A percentile compares a stretch with the other conserved stretches of the same genome.
Conservation (phyloP, 2,113 vertebrate genomes). For the Rhea pennata region DNA sequence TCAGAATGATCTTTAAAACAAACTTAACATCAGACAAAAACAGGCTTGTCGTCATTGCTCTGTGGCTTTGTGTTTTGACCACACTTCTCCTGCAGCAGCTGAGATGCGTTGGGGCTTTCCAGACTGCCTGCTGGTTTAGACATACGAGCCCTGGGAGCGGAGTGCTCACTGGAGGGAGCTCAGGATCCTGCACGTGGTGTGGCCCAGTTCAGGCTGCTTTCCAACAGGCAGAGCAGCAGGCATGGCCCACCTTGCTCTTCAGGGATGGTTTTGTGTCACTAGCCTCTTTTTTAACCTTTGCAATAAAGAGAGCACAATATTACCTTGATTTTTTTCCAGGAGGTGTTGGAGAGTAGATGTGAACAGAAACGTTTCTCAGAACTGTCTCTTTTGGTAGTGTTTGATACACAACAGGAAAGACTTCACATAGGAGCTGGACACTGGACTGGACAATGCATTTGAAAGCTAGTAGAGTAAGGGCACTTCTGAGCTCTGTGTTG, state of each 20-base stretch:
- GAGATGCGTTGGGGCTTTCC: not conserved
- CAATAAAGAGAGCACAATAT: too few relatives aligned
- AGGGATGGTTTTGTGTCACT: not conserved
- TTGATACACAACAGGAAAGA: not conserved
- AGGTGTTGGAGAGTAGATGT: not conserved
- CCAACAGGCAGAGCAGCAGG: accelerated
- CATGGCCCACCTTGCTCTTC: not conserved
- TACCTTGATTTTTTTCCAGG: not conserved
- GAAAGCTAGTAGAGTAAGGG: not conserved
- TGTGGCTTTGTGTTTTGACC: not conserved
- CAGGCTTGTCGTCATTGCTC: accelerated
- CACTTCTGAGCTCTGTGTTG: too few relatives aligned
- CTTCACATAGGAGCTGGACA: accelerated
- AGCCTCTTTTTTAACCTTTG: not conserved
- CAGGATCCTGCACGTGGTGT: not conserved
- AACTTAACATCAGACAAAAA: not conserved
- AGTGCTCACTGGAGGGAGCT: accelerated
- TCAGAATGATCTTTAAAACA: not conserved
- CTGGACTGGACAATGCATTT: not conserved
- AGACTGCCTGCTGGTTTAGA: not conserved
- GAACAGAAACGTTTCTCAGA: too few relatives aligned
- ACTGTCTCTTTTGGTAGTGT: not conserved
- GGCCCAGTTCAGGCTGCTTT: not conserved
- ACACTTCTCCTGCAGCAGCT: not conserved
- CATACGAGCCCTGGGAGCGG: too few relatives aligned